phyloP scores from a whole-genome alignment of 1,140 invertebrate genomes.

The Pantala flavescens region DNA sequence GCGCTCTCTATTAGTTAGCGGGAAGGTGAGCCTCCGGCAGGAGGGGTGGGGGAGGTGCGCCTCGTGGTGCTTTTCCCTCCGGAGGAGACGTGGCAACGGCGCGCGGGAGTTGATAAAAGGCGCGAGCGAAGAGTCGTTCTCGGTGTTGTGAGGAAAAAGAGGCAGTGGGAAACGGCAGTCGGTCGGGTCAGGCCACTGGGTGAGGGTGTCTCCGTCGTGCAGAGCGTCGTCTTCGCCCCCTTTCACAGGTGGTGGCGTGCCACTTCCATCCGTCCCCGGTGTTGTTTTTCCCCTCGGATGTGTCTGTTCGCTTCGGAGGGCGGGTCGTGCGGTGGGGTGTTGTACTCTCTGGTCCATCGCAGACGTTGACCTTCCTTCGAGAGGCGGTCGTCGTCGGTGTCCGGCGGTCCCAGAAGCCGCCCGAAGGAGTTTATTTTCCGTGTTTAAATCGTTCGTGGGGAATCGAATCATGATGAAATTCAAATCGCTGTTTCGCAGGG shows the following conservation, averaged over 20 bases:
- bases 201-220: not conserved
- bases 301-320: not conserved
- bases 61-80: not conserved
- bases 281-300: not conserved
- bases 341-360: too few species aligned
- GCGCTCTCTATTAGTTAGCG: not conserved
- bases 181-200: not conserved
- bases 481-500: not conserved
- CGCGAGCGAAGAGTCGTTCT: not conserved
- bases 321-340: not conserved
- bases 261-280: too few species aligned
- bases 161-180: not conserved
- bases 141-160: not conserved
- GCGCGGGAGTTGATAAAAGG: constrained; percentile 7
- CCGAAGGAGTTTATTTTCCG: not conserved
- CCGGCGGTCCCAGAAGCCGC: not conserved
- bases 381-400: not conserved
- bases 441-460: not conserved
- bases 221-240: not conserved
- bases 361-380: not conserved
- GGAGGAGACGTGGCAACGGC: not conserved
- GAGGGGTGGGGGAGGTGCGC: not conserved
- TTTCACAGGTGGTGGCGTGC: not conserved
- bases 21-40: not conserved
- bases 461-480: not conserved